A percentile compares a stretch with the other conserved stretches of the same genome.
phyloP scores from a whole-genome alignment of 2,113 vertebrate genomes.

The Oreotrochilus melanogaster region DNA sequence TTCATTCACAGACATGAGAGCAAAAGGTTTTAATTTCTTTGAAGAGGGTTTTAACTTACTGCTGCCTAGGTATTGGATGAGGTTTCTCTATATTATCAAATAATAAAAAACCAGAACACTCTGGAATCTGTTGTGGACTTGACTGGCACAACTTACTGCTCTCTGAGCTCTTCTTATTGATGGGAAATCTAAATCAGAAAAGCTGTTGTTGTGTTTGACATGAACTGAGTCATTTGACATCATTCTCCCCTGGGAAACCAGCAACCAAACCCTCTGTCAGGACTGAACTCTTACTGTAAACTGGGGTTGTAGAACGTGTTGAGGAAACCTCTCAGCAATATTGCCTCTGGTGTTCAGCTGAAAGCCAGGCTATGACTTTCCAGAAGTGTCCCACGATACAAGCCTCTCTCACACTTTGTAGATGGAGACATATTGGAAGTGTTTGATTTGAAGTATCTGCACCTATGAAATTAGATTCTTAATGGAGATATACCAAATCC shows the following conservation, averaged over 20 bases:
- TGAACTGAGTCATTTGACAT: not conserved
- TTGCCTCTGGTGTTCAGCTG: not conserved
- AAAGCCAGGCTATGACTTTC: not conserved
- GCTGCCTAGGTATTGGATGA: not conserved
- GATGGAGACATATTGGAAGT: not conserved
- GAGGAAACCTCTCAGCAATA: not conserved
- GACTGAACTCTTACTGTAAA: not conserved
- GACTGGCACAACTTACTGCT: not conserved
- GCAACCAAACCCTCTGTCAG: not conserved
- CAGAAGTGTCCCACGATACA: not conserved
- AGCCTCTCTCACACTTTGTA: not conserved
- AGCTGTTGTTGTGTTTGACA: not conserved
- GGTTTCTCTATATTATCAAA: slow-evolving; percentile 31
- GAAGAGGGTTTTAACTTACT: not conserved
- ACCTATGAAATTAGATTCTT: not conserved
- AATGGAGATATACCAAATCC: not conserved
- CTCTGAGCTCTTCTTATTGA: slow-evolving; percentile 16
- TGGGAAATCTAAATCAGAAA: slow-evolving; percentile 8
- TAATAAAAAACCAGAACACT: slow-evolving; percentile 14
- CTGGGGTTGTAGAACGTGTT: not conserved
- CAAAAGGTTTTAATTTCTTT: not conserved
- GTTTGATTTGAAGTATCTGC: not conserved
- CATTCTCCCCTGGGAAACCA: not conserved
- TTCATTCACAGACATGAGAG: not conserved
- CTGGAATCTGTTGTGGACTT: slow-evolving; percentile 19